These are phyloP conservation scores for Ceyx cyanopectus DNA, from an alignment of 2,113 vertebrate species.

Conservation along the genomic window DNA sequence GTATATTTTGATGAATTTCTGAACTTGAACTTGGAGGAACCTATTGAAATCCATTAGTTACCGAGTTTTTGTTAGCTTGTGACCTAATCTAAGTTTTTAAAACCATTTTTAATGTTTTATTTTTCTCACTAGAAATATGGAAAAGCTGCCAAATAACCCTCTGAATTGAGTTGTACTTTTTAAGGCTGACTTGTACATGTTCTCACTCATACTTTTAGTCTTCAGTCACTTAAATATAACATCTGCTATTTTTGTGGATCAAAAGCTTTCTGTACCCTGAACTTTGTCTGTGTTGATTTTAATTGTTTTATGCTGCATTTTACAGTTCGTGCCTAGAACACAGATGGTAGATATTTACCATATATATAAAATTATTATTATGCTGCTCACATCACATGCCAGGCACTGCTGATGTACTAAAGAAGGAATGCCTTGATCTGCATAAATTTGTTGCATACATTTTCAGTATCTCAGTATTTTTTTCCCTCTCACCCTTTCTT, in stretches of 20 bases:
- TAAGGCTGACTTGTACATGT: not conserved
- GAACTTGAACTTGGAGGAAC: not conserved
- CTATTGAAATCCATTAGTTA: not conserved
- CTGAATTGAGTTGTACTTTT: not conserved
- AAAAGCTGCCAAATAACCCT: not conserved
- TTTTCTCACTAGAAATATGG: not conserved
- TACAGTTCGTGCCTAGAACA: conserved; percentile 24
- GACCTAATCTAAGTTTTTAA: not conserved
- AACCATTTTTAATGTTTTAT: not conserved
- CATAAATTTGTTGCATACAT: conserved; percentile 44
- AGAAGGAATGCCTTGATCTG: conserved; percentile 65
- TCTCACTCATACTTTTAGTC: conserved; percentile 11
- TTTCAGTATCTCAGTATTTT: conserved; percentile 2
- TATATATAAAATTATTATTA: conserved; percentile 57
- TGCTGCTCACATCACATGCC: conserved; percentile 56
- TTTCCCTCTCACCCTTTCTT: not conserved
- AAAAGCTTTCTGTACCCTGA: conserved; percentile 44
- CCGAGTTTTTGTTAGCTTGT: not conserved
- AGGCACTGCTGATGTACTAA: conserved; percentile 31
- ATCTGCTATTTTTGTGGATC: conserved; percentile 45
- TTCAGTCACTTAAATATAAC: conserved; percentile 29
- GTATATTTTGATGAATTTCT: not conserved
- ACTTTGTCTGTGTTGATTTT: conserved; percentile 50
- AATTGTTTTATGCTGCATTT: conserved; percentile 64
- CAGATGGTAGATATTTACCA: conserved; percentile 68